Base-by-base conservation (phyloP, 2,113 vertebrate species). In the Martes martes region DNA sequence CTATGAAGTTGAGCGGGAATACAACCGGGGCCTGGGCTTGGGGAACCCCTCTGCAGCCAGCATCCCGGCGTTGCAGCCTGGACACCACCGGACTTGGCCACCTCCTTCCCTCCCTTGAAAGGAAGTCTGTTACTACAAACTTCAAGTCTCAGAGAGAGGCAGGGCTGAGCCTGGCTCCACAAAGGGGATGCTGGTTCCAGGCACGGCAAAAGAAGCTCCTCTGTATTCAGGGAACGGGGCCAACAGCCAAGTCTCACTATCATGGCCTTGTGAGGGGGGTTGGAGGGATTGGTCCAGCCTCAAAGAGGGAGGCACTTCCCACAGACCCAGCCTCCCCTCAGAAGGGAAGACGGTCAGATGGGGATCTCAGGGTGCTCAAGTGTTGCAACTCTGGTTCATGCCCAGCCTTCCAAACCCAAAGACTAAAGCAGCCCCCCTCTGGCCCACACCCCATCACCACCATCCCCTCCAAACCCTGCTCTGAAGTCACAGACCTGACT, bases 101-200 rank as follows among this genome's bases (percentile, higher is more conserved):
- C 61, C 65, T 93, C 71, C 91, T 90, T 63, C 39, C 19, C 55
- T 92, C 55, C 87, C 87, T 71, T 61, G 65, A 94, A 96, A 94
- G 71, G 69, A 89, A 95, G 82, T 84, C 63, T 47, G 52, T 76
- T n/a, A 93, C 92, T 76, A 88, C 82, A 81, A 47, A 95, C 24
- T 55, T 73, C 76, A 52, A 89, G 80, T n/a, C 36, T 84, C 78
- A 39, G 14, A 16, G 65, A 57, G 91, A 61, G 92, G 86, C 42
- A 39, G 67, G 55, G 96, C 92, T 36, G 67, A 89, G 71, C 78
- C 92, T 50, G 23, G 71, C 47, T 74, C 88, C 88, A 98, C 97
- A 98, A 97, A 96, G 97, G 97, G 94, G 96, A 96, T 67, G 95
- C 78, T 78, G 78, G 97, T 96, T 92, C 97, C 98, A 98, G 98